A percentile compares a stretch with the other conserved stretches of the same genome.
These are phyloP conservation scores for Brachyhypopomus occidentalis DNA, from an alignment of 2,113 vertebrate genomes.

Conservation along the genomic window DNA sequence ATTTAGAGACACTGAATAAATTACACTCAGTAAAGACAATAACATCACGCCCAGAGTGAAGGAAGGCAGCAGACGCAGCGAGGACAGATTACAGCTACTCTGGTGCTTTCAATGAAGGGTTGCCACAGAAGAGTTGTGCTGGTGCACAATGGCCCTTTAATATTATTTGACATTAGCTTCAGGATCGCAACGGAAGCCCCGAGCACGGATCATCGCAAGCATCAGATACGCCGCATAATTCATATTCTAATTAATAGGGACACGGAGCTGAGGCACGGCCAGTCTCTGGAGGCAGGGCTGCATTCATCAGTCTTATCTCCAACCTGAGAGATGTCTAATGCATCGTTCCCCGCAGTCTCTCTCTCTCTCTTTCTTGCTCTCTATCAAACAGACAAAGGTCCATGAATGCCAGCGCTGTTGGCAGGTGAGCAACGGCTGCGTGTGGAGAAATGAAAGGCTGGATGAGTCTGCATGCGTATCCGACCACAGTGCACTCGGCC, in stretches of 20 bases:
- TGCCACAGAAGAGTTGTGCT: constrained; percentile 30
- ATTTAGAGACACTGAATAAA: constrained; percentile 28
- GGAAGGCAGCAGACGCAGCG: background rate
- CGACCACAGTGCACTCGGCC: background rate
- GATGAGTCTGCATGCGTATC: background rate
- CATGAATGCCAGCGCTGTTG: background rate
- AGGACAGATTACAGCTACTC: constrained; percentile 5
- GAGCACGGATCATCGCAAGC: constrained; percentile 58
- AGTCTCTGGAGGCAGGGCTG: constrained; percentile 64
- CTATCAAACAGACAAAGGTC: constrained; percentile 7
- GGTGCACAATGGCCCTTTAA: constrained; percentile 30
- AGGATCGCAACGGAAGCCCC: constrained; percentile 40
- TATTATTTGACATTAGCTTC: constrained; percentile 47
- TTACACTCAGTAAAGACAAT: background rate
- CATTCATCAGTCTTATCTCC: constrained; percentile 66
- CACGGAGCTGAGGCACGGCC: constrained; percentile 63
- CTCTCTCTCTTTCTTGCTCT: constrained; percentile 40
- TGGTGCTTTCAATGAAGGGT: background rate
- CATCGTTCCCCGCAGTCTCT: constrained; percentile 48
- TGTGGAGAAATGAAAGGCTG: constrained; percentile 1
- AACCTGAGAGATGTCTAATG: constrained; percentile 59
- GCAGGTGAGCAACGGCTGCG: constrained; percentile 13
- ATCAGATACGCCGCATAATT: constrained; percentile 73
- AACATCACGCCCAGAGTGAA: constrained; percentile 8
- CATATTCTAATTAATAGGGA: constrained; percentile 77